Evolutionary conservation across 2,113 vertebrate species (phyloP), one percentile per base, ranked within the genome.

Genomic region (Ageneiosus marmoratus): DNA sequence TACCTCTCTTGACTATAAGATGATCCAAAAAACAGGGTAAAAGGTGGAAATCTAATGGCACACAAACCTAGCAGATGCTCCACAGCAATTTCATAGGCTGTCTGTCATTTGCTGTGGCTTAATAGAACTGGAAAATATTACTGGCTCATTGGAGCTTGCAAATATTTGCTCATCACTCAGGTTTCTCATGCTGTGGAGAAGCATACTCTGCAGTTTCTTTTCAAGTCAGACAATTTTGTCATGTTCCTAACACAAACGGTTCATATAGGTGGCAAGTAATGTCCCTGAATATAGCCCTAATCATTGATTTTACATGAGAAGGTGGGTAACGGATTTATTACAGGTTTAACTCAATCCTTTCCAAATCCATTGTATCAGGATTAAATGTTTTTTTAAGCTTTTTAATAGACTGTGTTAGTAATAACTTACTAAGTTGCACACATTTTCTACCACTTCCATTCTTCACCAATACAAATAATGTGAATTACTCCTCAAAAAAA

Each of bases 101-200:
- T 58, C 75, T 56, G 9, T 56, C 53, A 77, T 77, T 56, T 77
- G 53, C 32, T 37, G 32, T 77, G 53, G 32, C 53, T 77, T 58
- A 77, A 22, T 53, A 58, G 22, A 56, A 77, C 3, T 56, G 34
- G 53, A 77, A 77, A 56, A 56, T 53, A 77, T 56, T 58, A 56
- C 13, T 56, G 53, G 75, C 32, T 34, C 4, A 4, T 20, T 53
- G 48, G 27, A 75, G 73, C 18, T 75, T 15, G 51, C 75, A 77
- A 77, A 77, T 77, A 41, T 77, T 58, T 58, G 75, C 53, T 41
- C 51, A 22, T 76, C 27, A 34, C 20, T 55, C 51, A 41, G 20
- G 51, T 22, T 77, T 58, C 20, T 22, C 73, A 55, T 34, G 73
- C 50, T 55, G 27, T 76, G 27, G 27, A 55, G 48, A 55, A 34